Evolutionary conservation across 2,888 invertebrate genomes (phyloP), one percentile per base, ranked within the genome.

Genomic region (Ectropis crepuscularia): DNA sequence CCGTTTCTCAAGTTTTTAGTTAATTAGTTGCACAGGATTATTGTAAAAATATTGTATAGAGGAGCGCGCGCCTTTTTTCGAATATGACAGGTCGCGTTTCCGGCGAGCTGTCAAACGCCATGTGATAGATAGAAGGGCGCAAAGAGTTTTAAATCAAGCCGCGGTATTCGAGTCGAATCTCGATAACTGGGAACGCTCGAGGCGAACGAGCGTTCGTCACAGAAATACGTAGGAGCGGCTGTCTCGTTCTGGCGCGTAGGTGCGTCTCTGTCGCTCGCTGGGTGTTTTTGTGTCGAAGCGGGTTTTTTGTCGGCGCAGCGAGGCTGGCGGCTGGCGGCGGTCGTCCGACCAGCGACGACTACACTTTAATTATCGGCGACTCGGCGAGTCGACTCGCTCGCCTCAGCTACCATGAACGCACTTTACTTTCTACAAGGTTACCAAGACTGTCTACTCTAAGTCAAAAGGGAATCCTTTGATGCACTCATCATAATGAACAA

Each of bases 71-170:
- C 90, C 87, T 87, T 89, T 88, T 63, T 90, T 89, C 86, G 75
- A 85, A 88, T 86, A 80, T 92, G 92, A 92, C 92, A 91, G 89
- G 76, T 85, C 82, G 83, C 82, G 84, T 88, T 90, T 89, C 90
- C 90, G 89, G 84, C 85, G 89, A 90, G 82, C 92, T 92, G 92
- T 92, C 92, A 92, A 91, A 91, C 89, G 88, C 91, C 92, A 92
- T 92, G 90, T 92, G 92, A 92, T 92, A 89, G 88, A 92, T 91
- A 91, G 90, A 92, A 92, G 92, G 92, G 92, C 90, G 87, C 90
- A 90, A 87, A 80, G 82, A 87, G 90, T 91, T 90, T 90, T 92
- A 92, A 92, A 91, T 91, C 89, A 90, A 90, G 90, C 86, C 89
- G 89, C 88, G 85, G 87, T 88, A 87, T 86, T 87, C 82, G 83